Conservation (phyloP, 2,888 invertebrate genomes). For the Phrixothrix hirtus region DNA sequence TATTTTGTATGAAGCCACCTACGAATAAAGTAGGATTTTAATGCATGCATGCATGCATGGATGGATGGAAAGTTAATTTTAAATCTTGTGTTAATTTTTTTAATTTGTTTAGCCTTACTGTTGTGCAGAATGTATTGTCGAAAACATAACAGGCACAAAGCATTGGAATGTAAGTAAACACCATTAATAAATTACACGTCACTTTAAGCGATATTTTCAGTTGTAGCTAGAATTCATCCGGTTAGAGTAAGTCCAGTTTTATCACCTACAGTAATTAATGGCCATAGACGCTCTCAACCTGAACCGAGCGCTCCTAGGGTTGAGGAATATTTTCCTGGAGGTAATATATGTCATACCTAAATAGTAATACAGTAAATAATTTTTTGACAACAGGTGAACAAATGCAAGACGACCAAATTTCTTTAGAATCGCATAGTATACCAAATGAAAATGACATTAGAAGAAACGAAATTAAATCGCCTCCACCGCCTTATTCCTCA, state of each 20-base stretch:
- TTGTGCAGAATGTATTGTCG: neutral
- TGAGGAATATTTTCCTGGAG: neutral
- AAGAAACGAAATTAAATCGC: conserved; percentile 20
- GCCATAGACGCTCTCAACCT: too few species aligned
- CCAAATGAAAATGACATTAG: conserved; percentile 7
- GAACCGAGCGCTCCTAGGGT: neutral
- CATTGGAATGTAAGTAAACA: neutral
- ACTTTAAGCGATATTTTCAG: neutral
- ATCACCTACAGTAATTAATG: too few species aligned
- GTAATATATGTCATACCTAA: neutral
- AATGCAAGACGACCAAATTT: conserved; percentile 21
- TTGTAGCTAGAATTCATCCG: neutral
- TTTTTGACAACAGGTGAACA: neutral
- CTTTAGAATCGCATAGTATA: conserved; percentile 20
- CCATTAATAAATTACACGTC: neutral
- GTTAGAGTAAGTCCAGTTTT: neutral
- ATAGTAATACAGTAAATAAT: neutral
- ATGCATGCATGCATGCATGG: neutral
- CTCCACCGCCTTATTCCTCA: conserved; percentile 23
- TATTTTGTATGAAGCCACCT: neutral
- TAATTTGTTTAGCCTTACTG: neutral
- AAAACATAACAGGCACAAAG: neutral
- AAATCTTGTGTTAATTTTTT: neutral
- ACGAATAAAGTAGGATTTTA: neutral
- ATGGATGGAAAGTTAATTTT: neutral